Base-by-base conservation (phyloP, 2,113 vertebrate genomes). In the Cebus imitator region DNA sequence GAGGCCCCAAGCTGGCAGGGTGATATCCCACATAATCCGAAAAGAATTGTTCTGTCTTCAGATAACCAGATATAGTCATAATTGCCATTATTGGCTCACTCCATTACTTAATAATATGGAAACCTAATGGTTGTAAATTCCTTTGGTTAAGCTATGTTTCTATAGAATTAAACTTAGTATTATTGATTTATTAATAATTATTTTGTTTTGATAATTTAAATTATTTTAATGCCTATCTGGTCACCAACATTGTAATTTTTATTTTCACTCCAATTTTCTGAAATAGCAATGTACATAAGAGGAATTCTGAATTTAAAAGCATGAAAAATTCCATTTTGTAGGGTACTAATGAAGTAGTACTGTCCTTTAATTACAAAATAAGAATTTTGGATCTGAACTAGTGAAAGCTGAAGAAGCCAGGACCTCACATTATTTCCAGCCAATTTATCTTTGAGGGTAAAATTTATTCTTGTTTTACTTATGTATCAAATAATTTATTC, bases 131-230 rank as follows among this genome's bases (percentile, higher is more conserved):
- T 45, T 90, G 8, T 92, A 40, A 95, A 66, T 85, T 92, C 57
- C 70, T 95, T 89, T 90, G 70, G 76, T 87, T 91, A 35, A 79
- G 55, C 16, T 93, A 43, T 90, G 37, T 35, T 87, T 96, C 80
- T 92, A 64, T 1, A 45, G 37, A 85, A 57, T 87, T 93, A 85
- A 92, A 78, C 14, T n/a, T 82, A 64, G 37, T 84, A 27, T 84
- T 25, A 23, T 40, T 87, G 57, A 88, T 57, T 83, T 93, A 73
- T 43, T 85, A 79, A 50, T 55, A 21, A 94, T 96, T 96, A 81
- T 94, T 96, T 96, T 95, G 68, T 87, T 95, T 93, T 73, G 79
- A 83, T 55, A 89, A 37, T 55, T 89, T 43, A 72, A 64, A 90
- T 86, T 43, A 64, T 90, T 89, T 80, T 68, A 50, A 45, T 48